These are phyloP conservation scores for Synanthedon andrenaeformis DNA, from an alignment of 2,888 invertebrate genomes.

Conservation along the genomic window DNA sequence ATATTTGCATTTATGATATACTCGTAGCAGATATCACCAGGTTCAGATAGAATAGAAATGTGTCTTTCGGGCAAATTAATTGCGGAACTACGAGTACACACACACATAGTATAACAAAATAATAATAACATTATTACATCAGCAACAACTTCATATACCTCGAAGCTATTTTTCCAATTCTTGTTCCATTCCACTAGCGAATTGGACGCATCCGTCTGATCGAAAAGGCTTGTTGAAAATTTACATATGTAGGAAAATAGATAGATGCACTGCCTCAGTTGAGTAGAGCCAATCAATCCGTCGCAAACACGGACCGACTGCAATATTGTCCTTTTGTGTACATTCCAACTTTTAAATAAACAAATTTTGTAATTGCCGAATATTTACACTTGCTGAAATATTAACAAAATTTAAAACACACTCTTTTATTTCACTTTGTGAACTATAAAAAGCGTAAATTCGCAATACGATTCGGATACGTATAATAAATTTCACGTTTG, in stretches of 20 bases:
- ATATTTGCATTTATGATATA: too few species aligned
- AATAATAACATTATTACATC: background rate
- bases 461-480: too few species aligned
- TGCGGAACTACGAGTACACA: too few species aligned
- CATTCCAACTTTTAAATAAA: conserved; percentile 33
- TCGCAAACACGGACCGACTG: conserved; percentile 32
- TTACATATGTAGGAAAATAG: conserved; percentile 54
- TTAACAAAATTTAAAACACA: background rate
- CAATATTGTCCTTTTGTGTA: conserved; percentile 32
- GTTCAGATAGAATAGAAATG: too few species aligned
- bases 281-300: conserved; percentile 51
- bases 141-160: background rate
- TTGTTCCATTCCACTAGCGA: conserved; percentile 45
- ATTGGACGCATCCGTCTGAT: conserved; percentile 55
- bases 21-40: too few species aligned
- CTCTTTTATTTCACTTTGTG: background rate
- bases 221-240: conserved; percentile 63
- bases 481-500: too few species aligned
- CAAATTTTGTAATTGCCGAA: conserved; percentile 23
- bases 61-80: too few species aligned
- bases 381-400: conserved; percentile 10
- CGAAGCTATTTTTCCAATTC: conserved; percentile 46
- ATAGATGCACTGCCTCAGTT: conserved; percentile 26
- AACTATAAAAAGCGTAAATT: too few species aligned
- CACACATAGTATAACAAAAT: too few species aligned